A percentile compares a stretch with the other conserved stretches of the same genome.
Evolutionary conservation across 2,797 vertebrate species (phyloP).

Genomic region (Micropoecilia bifurca): DNA sequence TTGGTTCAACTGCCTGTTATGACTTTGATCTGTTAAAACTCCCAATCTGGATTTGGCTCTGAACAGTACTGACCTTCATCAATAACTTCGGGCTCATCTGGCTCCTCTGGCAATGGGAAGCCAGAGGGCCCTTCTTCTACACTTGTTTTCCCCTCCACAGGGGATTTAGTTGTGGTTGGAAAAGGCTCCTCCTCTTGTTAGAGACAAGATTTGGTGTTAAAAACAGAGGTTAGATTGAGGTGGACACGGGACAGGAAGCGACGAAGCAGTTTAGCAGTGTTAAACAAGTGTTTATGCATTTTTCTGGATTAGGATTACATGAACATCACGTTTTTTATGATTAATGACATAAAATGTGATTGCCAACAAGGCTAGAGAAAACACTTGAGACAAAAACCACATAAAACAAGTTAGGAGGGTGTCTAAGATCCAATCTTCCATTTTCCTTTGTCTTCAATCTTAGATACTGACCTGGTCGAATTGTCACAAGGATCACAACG

Average conservation of each 20-base stretch:
- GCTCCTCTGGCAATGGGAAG: constrained; percentile 61
- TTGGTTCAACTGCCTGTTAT: background rate
- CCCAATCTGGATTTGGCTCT: constrained; percentile 1
- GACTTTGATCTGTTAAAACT: constrained; percentile 1
- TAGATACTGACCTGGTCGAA: constrained; percentile 81
- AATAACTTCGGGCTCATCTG: constrained; percentile 67
- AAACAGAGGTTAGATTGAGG: constrained; percentile 78
- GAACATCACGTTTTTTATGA: constrained; percentile 27
- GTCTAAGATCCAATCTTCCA: background rate
- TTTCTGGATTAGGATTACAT: constrained; percentile 58
- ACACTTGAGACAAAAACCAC: constrained; percentile 14
- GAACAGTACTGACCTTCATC: constrained; percentile 76
- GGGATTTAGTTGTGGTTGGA: constrained; percentile 71
- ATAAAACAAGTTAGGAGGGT: constrained; percentile 7
- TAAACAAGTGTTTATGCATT: constrained; percentile 47
- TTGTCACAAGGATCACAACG: constrained; percentile 54
- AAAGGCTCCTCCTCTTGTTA: constrained; percentile 85
- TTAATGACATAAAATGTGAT: constrained; percentile 44
- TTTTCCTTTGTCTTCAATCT: constrained; percentile 15
- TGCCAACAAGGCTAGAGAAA: constrained; percentile 20
- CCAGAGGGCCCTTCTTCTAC: constrained; percentile 71
- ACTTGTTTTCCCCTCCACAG: constrained; percentile 76
- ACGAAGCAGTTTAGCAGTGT: constrained; percentile 58
- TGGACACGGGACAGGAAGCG: constrained; percentile 47
- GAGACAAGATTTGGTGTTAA: constrained; percentile 83